These are phyloP conservation scores for Brachymystax lenok DNA, from an alignment of 2,797 vertebrate genomes.

Conservation along the genomic window DNA sequence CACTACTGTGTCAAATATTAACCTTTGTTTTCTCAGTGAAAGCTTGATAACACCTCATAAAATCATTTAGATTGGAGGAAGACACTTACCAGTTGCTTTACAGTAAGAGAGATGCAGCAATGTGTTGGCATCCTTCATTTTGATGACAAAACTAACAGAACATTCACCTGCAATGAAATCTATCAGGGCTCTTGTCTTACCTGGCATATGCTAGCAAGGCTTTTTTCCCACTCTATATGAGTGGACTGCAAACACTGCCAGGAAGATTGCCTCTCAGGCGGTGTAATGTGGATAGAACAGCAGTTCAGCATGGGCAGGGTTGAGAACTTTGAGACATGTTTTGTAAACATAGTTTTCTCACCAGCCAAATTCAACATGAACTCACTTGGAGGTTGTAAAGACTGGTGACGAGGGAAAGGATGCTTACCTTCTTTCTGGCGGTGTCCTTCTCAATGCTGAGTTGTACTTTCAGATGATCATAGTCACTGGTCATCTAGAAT, in stretches of 20 bases:
- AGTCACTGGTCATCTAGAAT: conserved; percentile 61
- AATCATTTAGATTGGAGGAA: conserved; percentile 41
- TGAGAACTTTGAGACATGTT: not conserved
- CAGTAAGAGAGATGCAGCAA: conserved; percentile 31
- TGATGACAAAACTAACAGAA: conserved; percentile 14
- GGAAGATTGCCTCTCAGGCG: not conserved
- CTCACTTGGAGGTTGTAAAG: not conserved
- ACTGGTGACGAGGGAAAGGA: not conserved
- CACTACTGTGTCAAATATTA: conserved; percentile 54
- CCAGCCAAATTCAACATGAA: conserved; percentile 1
- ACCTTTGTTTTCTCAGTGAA: conserved; percentile 23
- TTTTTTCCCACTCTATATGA: conserved; percentile 33
- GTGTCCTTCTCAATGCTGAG: conserved; percentile 46
- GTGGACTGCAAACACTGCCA: not conserved
- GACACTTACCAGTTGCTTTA: conserved; percentile 66
- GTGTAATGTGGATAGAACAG: not conserved
- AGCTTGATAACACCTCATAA: conserved; percentile 62
- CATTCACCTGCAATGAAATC: conserved; percentile 25
- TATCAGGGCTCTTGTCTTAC: conserved; percentile 4
- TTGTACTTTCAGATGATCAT: conserved; percentile 57
- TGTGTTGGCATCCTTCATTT: conserved; percentile 62
- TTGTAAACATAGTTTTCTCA: not conserved
- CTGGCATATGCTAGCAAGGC: conserved; percentile 25
- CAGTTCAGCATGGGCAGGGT: not conserved
- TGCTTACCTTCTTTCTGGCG: conserved; percentile 59